These are phyloP conservation scores for Plecturocebus donacophilus DNA, from an alignment of 2,113 vertebrate genomes.

Conservation along the genomic window DNA sequence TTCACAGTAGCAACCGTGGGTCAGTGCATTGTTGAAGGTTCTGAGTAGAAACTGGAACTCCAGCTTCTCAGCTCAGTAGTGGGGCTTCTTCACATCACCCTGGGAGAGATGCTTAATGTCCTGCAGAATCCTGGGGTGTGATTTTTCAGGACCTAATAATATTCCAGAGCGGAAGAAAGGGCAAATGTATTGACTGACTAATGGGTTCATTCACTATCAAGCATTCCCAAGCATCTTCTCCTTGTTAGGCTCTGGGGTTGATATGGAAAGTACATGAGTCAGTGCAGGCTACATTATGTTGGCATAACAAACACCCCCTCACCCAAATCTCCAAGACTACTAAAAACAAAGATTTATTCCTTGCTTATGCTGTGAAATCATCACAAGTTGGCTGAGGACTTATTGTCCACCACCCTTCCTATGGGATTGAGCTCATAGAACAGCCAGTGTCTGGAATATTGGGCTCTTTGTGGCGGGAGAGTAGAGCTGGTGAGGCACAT, in stretches of 20 bases:
- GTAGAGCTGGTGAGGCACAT: background rate
- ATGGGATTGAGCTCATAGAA: background rate
- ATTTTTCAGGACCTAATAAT: background rate
- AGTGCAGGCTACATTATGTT: background rate
- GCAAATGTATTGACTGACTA: too few species aligned
- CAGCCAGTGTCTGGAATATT: background rate
- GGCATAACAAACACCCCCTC: background rate
- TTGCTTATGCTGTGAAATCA: background rate
- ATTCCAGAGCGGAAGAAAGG: background rate
- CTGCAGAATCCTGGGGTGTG: background rate
- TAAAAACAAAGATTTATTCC: background rate
- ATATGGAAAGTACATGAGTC: background rate
- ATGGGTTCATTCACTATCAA: accelerated
- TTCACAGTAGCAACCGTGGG: background rate
- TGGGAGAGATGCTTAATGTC: background rate
- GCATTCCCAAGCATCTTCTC: background rate
- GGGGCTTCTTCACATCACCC: background rate
- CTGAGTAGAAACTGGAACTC: background rate
- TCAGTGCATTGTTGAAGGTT: background rate
- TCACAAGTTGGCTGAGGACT: accelerated
- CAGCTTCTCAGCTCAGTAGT: background rate
- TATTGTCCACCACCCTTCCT: background rate
- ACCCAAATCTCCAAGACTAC: background rate
- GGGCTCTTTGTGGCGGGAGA: accelerated
- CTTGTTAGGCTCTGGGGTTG: background rate